A percentile compares a stretch with the other conserved stretches of the same genome.
phyloP scores from a whole-genome alignment of 2,888 invertebrate genomes.

The Imbricaverruca yamaguchii region DNA sequence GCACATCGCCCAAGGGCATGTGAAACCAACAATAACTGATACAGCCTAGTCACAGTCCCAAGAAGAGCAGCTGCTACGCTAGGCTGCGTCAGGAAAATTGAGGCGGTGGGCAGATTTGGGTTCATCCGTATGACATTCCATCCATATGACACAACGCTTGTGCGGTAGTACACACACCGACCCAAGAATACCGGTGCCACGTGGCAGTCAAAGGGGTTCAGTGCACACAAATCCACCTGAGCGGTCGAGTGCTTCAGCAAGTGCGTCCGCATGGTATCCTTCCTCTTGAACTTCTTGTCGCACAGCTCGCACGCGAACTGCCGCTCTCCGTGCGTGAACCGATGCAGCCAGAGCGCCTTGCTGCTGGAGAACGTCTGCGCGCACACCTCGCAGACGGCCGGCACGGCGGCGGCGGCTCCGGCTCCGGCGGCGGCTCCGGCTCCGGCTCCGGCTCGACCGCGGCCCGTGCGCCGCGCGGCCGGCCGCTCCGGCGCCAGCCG shows the following conservation, averaged over 20 bases:
- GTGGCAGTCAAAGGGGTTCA: too few species aligned
- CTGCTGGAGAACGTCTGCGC: neutral
- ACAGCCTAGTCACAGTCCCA: too few species aligned
- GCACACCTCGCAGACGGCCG: neutral
- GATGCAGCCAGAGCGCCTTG: conserved; percentile 10
- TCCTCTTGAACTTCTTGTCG: neutral
- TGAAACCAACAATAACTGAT: too few species aligned
- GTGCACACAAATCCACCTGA: neutral
- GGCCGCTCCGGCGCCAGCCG: neutral
- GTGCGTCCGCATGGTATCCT: neutral
- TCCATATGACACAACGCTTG: too few species aligned
- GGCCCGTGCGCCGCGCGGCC: neutral
- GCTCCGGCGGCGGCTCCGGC: neutral
- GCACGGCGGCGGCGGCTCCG: neutral
- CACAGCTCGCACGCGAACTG: neutral
- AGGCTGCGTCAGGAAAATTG: too few species aligned
- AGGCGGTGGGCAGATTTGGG: too few species aligned
- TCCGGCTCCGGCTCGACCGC: neutral
- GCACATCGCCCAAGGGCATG: too few species aligned
- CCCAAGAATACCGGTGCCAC: too few species aligned
- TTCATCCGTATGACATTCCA: too few species aligned
- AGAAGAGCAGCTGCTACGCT: too few species aligned
- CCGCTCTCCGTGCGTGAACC: neutral
- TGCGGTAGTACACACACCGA: too few species aligned
- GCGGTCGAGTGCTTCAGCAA: neutral